These are phyloP conservation scores for Trissolcus japonicus DNA, from an alignment of 2,888 invertebrate species.

Conservation along the genomic window DNA sequence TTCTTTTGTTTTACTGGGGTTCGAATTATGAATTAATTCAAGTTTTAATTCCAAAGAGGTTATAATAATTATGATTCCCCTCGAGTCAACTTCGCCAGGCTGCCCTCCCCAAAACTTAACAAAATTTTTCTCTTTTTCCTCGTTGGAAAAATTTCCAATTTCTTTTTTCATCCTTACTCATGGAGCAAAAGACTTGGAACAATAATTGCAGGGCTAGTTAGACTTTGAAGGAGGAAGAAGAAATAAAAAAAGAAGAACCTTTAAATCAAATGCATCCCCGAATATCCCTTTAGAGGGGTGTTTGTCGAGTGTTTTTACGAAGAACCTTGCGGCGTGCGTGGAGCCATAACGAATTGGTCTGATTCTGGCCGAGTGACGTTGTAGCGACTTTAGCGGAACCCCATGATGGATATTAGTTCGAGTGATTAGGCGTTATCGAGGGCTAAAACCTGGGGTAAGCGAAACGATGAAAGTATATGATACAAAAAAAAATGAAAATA, in stretches of 20 bases:
- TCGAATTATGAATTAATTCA: too few species aligned
- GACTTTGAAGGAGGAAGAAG: not conserved
- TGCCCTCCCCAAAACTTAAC: too few species aligned
- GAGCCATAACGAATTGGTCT: conserved; percentile 14
- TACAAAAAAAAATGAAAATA: conserved; percentile 1
- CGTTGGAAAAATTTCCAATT: too few species aligned
- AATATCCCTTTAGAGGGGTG: conserved; percentile 28
- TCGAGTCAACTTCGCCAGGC: too few species aligned
- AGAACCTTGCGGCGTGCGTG: conserved; percentile 29
- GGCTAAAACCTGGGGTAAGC: not conserved
- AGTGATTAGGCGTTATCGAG: conserved; percentile 20
- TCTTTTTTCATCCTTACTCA: not conserved
- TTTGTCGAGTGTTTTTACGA: conserved; percentile 36
- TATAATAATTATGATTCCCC: too few species aligned
- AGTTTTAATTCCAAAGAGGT: too few species aligned
- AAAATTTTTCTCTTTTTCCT: too few species aligned
- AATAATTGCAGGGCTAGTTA: conserved; percentile 11
- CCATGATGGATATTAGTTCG: conserved; percentile 14
- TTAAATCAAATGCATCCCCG: conserved; percentile 24
- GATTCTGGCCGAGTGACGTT: conserved; percentile 26
- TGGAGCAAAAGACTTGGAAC: conserved; percentile 20
- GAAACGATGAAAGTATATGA: conserved; percentile 1
- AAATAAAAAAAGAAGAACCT: not conserved
- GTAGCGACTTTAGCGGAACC: conserved; percentile 13
- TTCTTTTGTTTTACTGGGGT: too few species aligned